Evolutionary conservation across 2,888 invertebrate species (phyloP).

Genomic region (Mythimna vitellina): DNA sequence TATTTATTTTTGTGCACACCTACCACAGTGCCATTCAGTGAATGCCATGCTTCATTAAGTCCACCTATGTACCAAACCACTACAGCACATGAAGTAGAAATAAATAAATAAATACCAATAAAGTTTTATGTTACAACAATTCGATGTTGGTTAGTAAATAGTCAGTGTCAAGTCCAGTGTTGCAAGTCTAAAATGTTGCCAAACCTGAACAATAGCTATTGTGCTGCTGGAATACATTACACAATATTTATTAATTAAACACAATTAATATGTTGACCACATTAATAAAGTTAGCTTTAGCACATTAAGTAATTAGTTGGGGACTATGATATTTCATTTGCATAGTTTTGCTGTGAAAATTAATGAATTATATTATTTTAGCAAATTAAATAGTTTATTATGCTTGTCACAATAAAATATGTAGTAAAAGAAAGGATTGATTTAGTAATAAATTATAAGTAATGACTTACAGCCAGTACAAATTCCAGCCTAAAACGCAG

Average conservation of each 20-base stretch:
- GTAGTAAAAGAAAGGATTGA: neutral
- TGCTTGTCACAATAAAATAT: neutral
- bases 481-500: neutral
- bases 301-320: neutral
- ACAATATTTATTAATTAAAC: neutral
- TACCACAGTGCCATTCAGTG: too few species aligned
- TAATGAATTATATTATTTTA: neutral
- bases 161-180: neutral
- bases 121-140: neutral
- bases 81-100: too few species aligned
- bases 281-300: neutral
- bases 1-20: too few species aligned
- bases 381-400: too few species aligned
- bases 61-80: too few species aligned
- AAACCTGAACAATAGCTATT: slow-evolving; percentile 16
- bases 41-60: too few species aligned
- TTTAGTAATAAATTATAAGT: neutral
- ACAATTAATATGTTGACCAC: neutral
- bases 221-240: slow-evolving; percentile 4
- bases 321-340: too few species aligned
- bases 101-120: neutral
- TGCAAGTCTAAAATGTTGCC: slow-evolving; percentile 9
- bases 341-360: too few species aligned
- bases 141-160: neutral
- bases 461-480: too few species aligned